Base-by-base conservation (phyloP, 1,140 invertebrate genomes). In the Diorhabda carinulata region DNA sequence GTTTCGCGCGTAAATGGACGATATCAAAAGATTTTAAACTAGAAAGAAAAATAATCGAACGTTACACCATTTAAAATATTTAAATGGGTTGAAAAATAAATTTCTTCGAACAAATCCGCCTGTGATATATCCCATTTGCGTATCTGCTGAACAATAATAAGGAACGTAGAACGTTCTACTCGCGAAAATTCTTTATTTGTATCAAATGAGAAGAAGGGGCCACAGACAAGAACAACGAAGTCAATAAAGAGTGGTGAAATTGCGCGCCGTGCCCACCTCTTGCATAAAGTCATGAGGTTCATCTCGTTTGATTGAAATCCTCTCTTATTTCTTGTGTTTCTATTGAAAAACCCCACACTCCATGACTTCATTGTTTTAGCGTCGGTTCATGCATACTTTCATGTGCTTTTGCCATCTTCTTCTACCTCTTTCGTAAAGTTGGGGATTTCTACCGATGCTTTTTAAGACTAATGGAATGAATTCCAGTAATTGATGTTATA, bases 271-370 rank as follows among this genome's bases (percentile, higher is more conserved):
- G 65, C 75, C 75, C 75, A 79, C 75, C 78, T 79, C 73, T 77
- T 79, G 78, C 78, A 79, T 79, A 79, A 79, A 79, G 78, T 78
- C 78, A 79, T 79, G 77, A 79, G 65, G 77, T 78, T 79, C 78
- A 78, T 79, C 78, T 78, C 76, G 77, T 78, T 79, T 79, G 78
- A 79, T 79, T 79, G 78, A 78, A 79, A 79, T 78, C 78, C 78
- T 74, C 78, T 78, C 77, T 77, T 78, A 78, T 78, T 67, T 78
- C 77, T 77, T 78, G 74, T 77, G 72, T 74, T 78, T 75, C 73
- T 73, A 78, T 78, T 75, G 75, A 78, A 77, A 79, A 78, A 77
- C 78, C 78, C 73, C 78, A 76, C 77, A 71, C 78, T 75, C 67
- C 68, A 68, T 70, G 69, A 70, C 72, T 78, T 78, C 77, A 78